phyloP scores from a whole-genome alignment of 2,113 vertebrate genomes.

The Laterallus jamaicensis region DNA sequence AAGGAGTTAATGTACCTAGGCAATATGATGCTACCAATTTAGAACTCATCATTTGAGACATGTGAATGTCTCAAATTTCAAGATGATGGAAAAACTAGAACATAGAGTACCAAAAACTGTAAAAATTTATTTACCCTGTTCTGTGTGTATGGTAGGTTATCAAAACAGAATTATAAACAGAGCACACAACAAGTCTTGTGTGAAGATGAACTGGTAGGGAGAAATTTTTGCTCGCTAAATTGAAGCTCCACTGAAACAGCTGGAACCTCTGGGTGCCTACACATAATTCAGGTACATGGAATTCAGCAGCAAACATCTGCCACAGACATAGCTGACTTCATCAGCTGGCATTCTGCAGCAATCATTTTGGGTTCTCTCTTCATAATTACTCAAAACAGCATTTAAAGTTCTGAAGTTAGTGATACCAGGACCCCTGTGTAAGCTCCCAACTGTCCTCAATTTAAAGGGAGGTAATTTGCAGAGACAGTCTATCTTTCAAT shows the following conservation, averaged over 20 bases:
- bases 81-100: not conserved
- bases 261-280: not conserved
- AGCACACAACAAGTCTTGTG: not conserved
- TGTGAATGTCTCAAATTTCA: not conserved
- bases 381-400: not conserved
- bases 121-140: not conserved
- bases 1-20: not conserved
- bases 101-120: not conserved
- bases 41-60: not conserved
- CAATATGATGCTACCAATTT: fast-evolving
- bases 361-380: not conserved
- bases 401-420: not conserved
- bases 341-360: not conserved
- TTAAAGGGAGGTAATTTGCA: not conserved
- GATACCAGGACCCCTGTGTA: not conserved
- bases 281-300: not conserved
- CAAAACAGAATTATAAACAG: not conserved
- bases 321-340: not conserved
- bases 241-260: not conserved
- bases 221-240: not conserved
- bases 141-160: not conserved
- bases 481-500: not conserved
- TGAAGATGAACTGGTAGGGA: not conserved
- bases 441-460: not conserved
- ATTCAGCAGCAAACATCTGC: not conserved